Evolutionary conservation across 2,113 vertebrate species (phyloP).

Genomic region (Pachyramphus minor): DNA sequence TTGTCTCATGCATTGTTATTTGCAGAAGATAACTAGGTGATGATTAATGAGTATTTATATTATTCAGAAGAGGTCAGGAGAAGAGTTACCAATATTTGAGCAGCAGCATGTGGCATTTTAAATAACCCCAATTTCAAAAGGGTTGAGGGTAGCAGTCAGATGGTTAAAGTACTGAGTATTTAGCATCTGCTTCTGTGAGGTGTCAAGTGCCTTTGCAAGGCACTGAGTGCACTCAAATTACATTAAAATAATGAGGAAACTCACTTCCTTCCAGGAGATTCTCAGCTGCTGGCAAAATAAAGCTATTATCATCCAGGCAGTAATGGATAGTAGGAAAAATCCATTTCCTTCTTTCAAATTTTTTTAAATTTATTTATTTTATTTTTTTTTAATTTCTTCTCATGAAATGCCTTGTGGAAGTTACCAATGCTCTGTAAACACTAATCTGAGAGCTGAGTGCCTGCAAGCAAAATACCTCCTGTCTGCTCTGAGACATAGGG

Average conservation of each 20-base stretch:
- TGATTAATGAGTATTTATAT: slow-evolving; percentile 30
- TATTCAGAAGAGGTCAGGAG: slow-evolving; percentile 12
- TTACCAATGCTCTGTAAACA: neutral
- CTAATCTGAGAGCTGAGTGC: neutral
- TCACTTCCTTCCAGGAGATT: slow-evolving; percentile 33
- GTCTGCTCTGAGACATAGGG: neutral
- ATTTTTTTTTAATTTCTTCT: neutral
- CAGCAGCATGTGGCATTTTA: neutral
- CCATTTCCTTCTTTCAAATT: neutral
- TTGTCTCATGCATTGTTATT: neutral
- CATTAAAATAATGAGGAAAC: slow-evolving; percentile 41
- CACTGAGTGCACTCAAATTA: slow-evolving; percentile 43
- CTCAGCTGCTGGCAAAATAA: neutral
- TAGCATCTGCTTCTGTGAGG: slow-evolving; percentile 25
- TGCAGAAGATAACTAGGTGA: neutral
- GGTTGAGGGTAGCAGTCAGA: neutral
- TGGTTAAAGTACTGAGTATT: slow-evolving; percentile 49
- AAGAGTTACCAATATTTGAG: slow-evolving; percentile 29
- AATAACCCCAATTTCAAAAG: slow-evolving; percentile 13
- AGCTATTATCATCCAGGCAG: slow-evolving; percentile 9
- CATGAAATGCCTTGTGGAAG: neutral
- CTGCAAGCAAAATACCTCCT: neutral
- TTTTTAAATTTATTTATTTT: neutral
- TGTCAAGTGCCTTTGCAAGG: slow-evolving; percentile 38
- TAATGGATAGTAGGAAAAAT: slow-evolving; percentile 45